phyloP scores from a whole-genome alignment of 1,140 invertebrate genomes.

The Whitmania pigra region DNA sequence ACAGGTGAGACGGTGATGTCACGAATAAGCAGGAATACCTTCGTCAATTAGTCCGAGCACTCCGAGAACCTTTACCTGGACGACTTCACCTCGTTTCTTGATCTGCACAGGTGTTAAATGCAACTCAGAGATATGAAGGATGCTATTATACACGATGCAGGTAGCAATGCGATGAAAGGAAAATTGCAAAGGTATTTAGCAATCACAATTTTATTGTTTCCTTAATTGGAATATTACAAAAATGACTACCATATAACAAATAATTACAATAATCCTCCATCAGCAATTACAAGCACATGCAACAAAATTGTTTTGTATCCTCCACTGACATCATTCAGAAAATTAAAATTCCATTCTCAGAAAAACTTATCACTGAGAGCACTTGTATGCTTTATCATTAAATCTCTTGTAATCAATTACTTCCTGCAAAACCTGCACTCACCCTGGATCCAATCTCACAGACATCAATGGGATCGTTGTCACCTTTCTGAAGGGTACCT shows the following conservation, averaged over 20 bases:
- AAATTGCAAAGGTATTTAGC: not conserved
- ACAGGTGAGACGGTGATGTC: not conserved
- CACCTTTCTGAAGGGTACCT: constrained; percentile 80
- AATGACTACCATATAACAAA: too few species aligned
- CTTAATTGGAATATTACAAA: too few species aligned
- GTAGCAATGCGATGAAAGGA: too few species aligned
- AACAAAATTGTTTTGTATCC: too few species aligned
- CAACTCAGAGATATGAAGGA: not conserved
- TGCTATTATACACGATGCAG: not conserved
- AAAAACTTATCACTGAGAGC: too few species aligned
- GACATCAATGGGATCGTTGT: constrained; percentile 97
- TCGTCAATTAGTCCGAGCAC: constrained; percentile 79
- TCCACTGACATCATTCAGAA: not conserved
- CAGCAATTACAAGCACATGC: too few species aligned
- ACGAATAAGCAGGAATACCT: too few species aligned
- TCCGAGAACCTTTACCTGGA: constrained; percentile 83
- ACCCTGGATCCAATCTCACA: constrained; percentile 74
- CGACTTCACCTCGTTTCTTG: constrained; percentile 66
- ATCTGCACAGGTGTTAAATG: constrained; percentile 31
- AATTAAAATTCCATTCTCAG: not conserved
- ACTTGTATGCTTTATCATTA: too few species aligned
- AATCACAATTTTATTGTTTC: not conserved
- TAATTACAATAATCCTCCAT: too few species aligned
- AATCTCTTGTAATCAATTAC: too few species aligned
- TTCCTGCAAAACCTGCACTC: constrained; percentile 8